A percentile compares a stretch with the other conserved stretches of the same genome.
These are phyloP conservation scores for Ciconia nigra DNA, from an alignment of 2,797 vertebrate species.

Conservation along the genomic window DNA sequence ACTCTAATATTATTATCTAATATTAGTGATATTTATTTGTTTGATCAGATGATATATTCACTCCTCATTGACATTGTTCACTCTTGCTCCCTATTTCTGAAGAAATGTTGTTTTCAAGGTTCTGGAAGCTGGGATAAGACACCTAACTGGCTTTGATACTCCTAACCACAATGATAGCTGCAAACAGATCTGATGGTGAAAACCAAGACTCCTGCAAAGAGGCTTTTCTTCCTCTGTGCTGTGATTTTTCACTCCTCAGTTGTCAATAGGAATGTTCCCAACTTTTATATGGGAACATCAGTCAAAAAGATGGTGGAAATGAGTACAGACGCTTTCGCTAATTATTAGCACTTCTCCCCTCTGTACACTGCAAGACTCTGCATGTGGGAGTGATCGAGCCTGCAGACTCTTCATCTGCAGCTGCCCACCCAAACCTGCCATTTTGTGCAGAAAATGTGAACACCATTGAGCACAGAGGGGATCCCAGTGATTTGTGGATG, in stretches of 20 bases:
- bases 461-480: neutral
- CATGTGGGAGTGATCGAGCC: neutral
- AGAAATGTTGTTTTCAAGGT: neutral
- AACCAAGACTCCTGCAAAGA: neutral
- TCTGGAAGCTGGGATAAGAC: neutral
- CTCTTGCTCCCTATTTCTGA: neutral
- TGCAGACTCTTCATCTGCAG: neutral
- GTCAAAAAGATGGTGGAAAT: neutral
- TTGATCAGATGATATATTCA: neutral
- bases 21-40: neutral
- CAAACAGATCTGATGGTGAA: neutral
- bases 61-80: neutral
- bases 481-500: neutral
- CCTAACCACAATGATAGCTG: neutral
- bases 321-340: neutral
- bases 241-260: neutral
- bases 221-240: neutral
- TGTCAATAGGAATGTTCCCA: neutral
- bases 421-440: neutral
- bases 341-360: neutral
- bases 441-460: neutral
- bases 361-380: neutral
- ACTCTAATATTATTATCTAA: neutral
- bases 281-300: neutral
- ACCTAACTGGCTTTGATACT: neutral